Evolutionary conservation across 2,888 invertebrate genomes (phyloP).

Genomic region (Cheilosia scutellata): DNA sequence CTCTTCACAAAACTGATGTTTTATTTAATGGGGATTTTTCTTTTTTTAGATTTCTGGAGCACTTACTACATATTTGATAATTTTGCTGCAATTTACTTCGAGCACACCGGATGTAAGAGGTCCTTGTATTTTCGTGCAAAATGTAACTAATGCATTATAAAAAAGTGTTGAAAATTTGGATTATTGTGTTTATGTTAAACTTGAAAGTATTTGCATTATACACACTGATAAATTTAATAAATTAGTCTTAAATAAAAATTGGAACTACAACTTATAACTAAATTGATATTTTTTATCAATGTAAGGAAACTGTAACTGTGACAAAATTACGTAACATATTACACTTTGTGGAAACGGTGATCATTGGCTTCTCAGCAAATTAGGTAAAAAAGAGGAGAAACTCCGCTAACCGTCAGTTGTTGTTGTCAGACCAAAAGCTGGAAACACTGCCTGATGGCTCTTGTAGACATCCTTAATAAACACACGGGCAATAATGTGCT

Average conservation of each 20-base stretch:
- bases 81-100: conserved; percentile 83
- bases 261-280: not conserved
- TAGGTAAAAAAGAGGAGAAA: too few relatives aligned
- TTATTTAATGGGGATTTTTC: not conserved
- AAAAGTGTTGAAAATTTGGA: not conserved
- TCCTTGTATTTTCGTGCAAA: conserved; percentile 36
- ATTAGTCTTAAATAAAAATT: conserved; percentile 12
- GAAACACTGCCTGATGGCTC: too few relatives aligned
- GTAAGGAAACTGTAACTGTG: not conserved
- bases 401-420: too few relatives aligned
- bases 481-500: too few relatives aligned
- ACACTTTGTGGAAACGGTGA: too few relatives aligned
- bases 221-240: conserved; percentile 6
- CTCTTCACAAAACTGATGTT: not conserved
- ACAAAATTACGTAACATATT: too few relatives aligned
- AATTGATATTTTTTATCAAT: not conserved
- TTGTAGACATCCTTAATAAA: too few relatives aligned
- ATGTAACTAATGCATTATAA: conserved; percentile 5
- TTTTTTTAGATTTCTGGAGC: conserved; percentile 83
- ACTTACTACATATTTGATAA: conserved; percentile 83
- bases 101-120: conserved; percentile 66
- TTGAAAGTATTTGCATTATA: conserved; percentile 46
- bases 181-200: conserved; percentile 26
- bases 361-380: too few relatives aligned
- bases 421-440: too few relatives aligned